Percentiles rank a stretch among this genome's conserved stretches.
Evolutionary conservation across 2,797 vertebrate genomes (phyloP).

Genomic region (Rousettus madagascariensis): DNA sequence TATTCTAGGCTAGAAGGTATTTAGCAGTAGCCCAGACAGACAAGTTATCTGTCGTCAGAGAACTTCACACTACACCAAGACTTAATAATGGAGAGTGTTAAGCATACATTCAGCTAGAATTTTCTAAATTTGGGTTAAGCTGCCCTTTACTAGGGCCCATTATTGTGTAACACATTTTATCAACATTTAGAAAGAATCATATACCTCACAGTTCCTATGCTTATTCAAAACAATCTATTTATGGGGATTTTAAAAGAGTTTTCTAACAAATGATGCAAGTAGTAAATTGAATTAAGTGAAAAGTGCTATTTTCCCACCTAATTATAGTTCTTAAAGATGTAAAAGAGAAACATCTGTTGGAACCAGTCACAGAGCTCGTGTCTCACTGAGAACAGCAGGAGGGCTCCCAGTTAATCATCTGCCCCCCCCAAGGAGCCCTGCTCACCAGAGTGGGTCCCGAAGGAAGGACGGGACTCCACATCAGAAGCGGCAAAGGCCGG

Average conservation of each 20-base stretch:
- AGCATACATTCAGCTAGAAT: background rate
- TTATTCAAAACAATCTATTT: background rate
- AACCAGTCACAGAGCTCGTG: background rate
- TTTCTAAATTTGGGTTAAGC: background rate
- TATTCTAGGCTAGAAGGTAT: background rate
- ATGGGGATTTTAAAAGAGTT: background rate
- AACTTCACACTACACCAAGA: background rate
- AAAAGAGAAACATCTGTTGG: slow-evolving; percentile 71
- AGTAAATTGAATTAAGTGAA: slow-evolving; percentile 65
- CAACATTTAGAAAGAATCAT: background rate
- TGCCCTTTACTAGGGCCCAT: background rate
- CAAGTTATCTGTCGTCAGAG: background rate
- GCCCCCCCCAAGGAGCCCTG: slow-evolving; percentile 15
- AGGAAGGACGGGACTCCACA: background rate
- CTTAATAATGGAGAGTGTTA: background rate
- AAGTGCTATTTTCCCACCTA: slow-evolving; percentile 71
- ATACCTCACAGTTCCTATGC: background rate
- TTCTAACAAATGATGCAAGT: slow-evolving; percentile 39
- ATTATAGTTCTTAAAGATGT: slow-evolving; percentile 66
- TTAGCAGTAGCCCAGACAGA: background rate
- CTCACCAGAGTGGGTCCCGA: slow-evolving; percentile 31
- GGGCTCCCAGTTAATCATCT: slow-evolving; percentile 60
- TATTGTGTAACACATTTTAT: background rate
- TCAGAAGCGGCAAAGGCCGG: background rate
- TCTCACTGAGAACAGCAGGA: slow-evolving; percentile 64